phyloP scores from a whole-genome alignment of 2,113 vertebrate genomes.

The Rhinoderma darwinii region DNA sequence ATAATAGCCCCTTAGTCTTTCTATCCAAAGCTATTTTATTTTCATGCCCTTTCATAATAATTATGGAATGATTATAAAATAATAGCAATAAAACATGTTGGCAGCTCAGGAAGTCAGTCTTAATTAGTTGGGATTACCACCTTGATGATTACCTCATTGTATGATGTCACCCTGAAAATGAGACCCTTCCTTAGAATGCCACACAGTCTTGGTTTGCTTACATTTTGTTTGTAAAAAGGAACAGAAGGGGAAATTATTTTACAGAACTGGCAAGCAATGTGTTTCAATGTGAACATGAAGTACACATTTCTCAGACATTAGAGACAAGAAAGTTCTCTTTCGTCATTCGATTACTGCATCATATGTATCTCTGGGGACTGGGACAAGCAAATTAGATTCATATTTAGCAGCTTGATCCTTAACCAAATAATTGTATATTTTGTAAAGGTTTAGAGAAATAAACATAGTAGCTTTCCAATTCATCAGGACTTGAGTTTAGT shows the following conservation, averaged over 20 bases:
- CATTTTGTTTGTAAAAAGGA: slow-evolving; percentile 39
- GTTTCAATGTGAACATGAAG: slow-evolving; percentile 22
- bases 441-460: not conserved
- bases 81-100: slow-evolving; percentile 48
- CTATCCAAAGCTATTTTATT: slow-evolving; percentile 51
- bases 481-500: not conserved
- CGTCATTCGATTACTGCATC: slow-evolving; percentile 18
- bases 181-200: slow-evolving; percentile 44
- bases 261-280: slow-evolving; percentile 21
- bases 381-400: not conserved
- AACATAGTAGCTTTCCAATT: not conserved
- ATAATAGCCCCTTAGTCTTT: slow-evolving; percentile 48
- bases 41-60: slow-evolving; percentile 45
- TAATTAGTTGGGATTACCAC: slow-evolving; percentile 50
- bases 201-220: slow-evolving; percentile 31
- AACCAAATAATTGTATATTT: slow-evolving; percentile 1
- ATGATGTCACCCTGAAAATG: slow-evolving; percentile 50
- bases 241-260: slow-evolving; percentile 31
- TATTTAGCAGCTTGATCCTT: not conserved
- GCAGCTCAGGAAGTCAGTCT: slow-evolving; percentile 46
- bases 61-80: slow-evolving; percentile 50
- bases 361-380: not conserved
- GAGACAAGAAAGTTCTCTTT: not conserved
- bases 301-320: not conserved
- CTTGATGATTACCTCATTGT: slow-evolving; percentile 54